phyloP scores from a whole-genome alignment of 2,888 invertebrate genomes.

The Euproctis similis region DNA sequence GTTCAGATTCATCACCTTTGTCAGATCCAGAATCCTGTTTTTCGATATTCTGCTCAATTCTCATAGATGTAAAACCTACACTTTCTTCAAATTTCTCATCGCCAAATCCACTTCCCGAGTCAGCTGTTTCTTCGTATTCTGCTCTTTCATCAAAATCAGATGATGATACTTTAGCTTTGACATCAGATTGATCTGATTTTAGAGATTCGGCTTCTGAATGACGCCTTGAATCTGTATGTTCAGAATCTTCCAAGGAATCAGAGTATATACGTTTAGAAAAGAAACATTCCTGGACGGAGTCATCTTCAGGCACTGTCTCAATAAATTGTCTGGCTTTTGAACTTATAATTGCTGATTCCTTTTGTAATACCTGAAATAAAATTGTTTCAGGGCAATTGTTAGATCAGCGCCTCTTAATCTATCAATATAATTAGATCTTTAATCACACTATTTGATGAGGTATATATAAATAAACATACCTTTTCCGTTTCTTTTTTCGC shows the following conservation, averaged over 20 bases:
- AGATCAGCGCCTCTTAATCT: no score
- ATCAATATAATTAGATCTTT: no score
- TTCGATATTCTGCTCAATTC: conserved; percentile 48
- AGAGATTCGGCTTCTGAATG: conserved; percentile 71
- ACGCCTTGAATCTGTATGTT: conserved; percentile 66
- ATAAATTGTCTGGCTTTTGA: conserved; percentile 72
- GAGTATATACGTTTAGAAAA: conserved; percentile 72
- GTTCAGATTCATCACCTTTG: conserved; percentile 46
- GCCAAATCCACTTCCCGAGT: conserved; percentile 70
- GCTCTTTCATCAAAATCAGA: conserved; percentile 71
- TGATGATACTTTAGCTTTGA: conserved; percentile 64
- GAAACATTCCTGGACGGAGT: conserved; percentile 72
- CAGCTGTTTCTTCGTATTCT: conserved; percentile 65
- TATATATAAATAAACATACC: conserved; percentile 26
- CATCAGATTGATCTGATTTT: conserved; percentile 70
- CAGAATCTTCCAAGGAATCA: conserved; percentile 70
- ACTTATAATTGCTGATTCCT: conserved; percentile 69
- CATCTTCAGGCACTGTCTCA: conserved; percentile 73
- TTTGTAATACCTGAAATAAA: conserved; percentile 43
- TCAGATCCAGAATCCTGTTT: conserved; percentile 59
- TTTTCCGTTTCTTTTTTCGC: conserved; percentile 40
- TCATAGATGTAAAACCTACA: conserved; percentile 59
- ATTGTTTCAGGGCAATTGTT: no score
- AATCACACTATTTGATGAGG: no score
- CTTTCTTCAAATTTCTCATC: conserved; percentile 71